Evolutionary conservation across 2,888 invertebrate genomes (phyloP).

Genomic region (Synanthedon andrenaeformis): DNA sequence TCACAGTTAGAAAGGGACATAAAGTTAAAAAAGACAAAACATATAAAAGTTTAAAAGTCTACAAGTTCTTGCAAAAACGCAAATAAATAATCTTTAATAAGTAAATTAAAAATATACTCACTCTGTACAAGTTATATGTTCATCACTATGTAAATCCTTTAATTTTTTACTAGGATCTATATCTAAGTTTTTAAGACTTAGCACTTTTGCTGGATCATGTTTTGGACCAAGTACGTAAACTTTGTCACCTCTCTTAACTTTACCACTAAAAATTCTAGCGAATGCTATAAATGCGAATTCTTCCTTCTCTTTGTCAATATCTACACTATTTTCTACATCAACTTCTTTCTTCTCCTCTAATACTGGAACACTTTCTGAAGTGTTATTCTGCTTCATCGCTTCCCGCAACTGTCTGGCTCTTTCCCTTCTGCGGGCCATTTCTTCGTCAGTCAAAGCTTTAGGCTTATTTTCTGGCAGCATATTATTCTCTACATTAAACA

Average conservation of each 20-base stretch:
- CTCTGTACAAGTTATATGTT: constrained; percentile 74
- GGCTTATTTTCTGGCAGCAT: constrained; percentile 83
- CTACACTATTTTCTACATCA: constrained; percentile 26
- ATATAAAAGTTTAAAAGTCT: too few relatives aligned
- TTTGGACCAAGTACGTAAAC: constrained; percentile 89
- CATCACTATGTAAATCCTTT: constrained; percentile 72
- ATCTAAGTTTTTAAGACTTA: constrained; percentile 46
- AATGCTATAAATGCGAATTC: constrained; percentile 84
- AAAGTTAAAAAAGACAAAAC: too few relatives aligned
- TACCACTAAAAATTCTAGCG: constrained; percentile 93
- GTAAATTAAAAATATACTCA: constrained; percentile 26
- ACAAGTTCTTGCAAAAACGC: too few relatives aligned
- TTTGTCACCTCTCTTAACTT: constrained; percentile 78
- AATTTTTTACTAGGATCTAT: constrained; percentile 62
- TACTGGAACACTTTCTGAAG: constrained; percentile 15
- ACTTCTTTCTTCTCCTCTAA: constrained; percentile 18
- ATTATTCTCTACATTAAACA: constrained; percentile 85
- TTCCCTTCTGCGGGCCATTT: constrained; percentile 77
- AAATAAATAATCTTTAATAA: too few relatives aligned
- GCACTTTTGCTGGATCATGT: constrained; percentile 80
- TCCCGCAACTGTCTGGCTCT: constrained; percentile 75
- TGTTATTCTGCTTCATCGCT: constrained; percentile 54
- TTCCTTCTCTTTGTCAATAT: constrained; percentile 48
- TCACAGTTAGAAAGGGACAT: too few relatives aligned
- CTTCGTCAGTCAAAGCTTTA: constrained; percentile 80